Conservation (phyloP, 2,888 invertebrate genomes). For the Anaspis maculata region DNA sequence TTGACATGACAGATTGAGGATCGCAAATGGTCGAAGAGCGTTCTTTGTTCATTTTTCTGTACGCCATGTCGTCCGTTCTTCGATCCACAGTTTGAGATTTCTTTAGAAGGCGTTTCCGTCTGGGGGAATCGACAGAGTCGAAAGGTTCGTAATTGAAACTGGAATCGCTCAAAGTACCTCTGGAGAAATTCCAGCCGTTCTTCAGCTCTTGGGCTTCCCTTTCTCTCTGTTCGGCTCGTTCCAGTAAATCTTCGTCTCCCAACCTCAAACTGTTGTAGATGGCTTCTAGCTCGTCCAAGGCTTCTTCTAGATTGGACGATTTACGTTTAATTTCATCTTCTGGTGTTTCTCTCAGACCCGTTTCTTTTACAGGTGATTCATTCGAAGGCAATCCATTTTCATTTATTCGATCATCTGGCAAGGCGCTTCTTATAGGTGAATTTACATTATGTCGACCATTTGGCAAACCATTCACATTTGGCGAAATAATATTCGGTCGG, state of each 20-base stretch:
- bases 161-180: slow-evolving; percentile 39
- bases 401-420: too few relatives aligned
- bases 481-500: too few relatives aligned
- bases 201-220: slow-evolving; percentile 34
- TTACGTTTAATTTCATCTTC: slow-evolving; percentile 43
- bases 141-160: slow-evolving; percentile 39
- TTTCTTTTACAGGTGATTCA: too few relatives aligned
- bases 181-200: slow-evolving; percentile 22
- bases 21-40: slow-evolving; percentile 44
- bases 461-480: too few relatives aligned
- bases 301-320: slow-evolving; percentile 78
- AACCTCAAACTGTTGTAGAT: slow-evolving; percentile 83
- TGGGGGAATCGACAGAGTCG: slow-evolving; percentile 31
- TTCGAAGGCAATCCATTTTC: too few relatives aligned
- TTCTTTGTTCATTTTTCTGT: slow-evolving; percentile 60
- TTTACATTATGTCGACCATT: background rate
- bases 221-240: slow-evolving; percentile 69
- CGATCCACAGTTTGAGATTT: slow-evolving; percentile 53
- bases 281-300: slow-evolving; percentile 82
- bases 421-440: too few relatives aligned
- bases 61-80: slow-evolving; percentile 73
- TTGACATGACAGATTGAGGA: slow-evolving; percentile 44
- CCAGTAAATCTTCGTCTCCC: slow-evolving; percentile 73
- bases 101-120: slow-evolving; percentile 28
- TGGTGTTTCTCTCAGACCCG: too few relatives aligned